These are phyloP conservation scores for Anolis carolinensis DNA, from an alignment of 2,113 vertebrate genomes.

Conservation along the genomic window DNA sequence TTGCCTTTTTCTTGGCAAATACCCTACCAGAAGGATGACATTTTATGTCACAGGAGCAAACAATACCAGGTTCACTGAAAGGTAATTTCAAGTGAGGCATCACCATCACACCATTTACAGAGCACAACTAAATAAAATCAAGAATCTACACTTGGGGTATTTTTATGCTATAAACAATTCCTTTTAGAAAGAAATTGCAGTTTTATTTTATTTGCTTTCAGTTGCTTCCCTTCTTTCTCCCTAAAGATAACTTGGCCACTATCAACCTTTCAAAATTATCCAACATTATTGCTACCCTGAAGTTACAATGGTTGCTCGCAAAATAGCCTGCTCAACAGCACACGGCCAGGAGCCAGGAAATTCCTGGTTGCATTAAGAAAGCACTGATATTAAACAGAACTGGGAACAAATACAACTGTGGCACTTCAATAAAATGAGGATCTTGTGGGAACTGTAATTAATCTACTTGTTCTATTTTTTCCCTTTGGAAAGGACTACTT, in stretches of 20 bases:
- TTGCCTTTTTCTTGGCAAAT: neutral
- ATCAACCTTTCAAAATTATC: neutral
- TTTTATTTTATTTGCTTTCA: neutral
- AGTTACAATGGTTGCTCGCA: slow-evolving; percentile 31
- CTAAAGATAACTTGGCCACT: neutral
- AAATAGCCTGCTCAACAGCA: neutral
- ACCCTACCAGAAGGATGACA: too few relatives aligned
- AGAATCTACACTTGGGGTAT: neutral
- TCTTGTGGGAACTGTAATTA: neutral
- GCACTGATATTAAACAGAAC: neutral
- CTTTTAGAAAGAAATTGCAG: neutral
- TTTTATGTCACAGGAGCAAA: too few relatives aligned
- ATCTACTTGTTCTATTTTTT: neutral
- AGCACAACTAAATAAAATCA: neutral
- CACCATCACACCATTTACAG: too few relatives aligned
- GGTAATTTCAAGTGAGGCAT: neutral
- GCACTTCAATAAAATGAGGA: neutral
- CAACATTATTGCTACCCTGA: neutral
- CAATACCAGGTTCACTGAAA: fast-evolving
- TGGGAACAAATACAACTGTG: neutral
- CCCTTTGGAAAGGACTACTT: neutral
- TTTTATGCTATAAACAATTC: neutral
- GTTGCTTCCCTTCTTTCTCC: neutral
- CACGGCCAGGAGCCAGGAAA: slow-evolving; percentile 10
- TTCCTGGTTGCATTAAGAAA: neutral